Conservation (phyloP, 2,888 invertebrate species). For the Protophormia terraenovae region DNA sequence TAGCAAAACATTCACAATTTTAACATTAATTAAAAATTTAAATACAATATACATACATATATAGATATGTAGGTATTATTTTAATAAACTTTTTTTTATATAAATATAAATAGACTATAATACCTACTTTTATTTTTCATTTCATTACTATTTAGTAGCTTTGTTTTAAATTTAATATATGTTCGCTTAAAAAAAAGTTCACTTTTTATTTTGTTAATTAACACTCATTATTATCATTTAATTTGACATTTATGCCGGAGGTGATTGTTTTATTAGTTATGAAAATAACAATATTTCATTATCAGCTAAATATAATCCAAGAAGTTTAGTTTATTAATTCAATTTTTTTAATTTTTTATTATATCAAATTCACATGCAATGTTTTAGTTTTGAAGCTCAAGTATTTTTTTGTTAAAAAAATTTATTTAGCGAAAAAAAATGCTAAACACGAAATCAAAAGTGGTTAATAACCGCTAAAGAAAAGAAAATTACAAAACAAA, state of each 20-base stretch:
- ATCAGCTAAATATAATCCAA: neutral
- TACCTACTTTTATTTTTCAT: neutral
- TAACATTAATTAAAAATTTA: constrained; percentile 10
- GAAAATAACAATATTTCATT: neutral
- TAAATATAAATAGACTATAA: too few relatives aligned
- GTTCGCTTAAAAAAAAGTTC: constrained; percentile 17
- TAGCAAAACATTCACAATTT: neutral
- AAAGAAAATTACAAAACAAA: constrained; percentile 11
- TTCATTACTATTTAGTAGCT: neutral
- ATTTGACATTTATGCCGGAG: neutral
- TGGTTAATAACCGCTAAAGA: constrained; percentile 26
- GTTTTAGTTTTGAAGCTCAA: neutral
- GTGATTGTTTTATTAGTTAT: constrained; percentile 22
- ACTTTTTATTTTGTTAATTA: constrained; percentile 13
- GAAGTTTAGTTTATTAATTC: neutral
- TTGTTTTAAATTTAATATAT: neutral
- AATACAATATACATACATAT: too few relatives aligned
- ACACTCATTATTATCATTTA: constrained; percentile 11
- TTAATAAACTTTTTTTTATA: too few relatives aligned
- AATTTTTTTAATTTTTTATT: neutral
- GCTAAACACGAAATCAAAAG: constrained; percentile 43
- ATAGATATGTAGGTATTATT: too few relatives aligned
- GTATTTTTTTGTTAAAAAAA: neutral
- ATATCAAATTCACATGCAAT: constrained; percentile 1
- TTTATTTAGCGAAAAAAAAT: neutral